A percentile compares a stretch with the other conserved stretches of the same genome.
Evolutionary conservation across 2,113 vertebrate genomes (phyloP).

Genomic region (Hyla sarda): DNA sequence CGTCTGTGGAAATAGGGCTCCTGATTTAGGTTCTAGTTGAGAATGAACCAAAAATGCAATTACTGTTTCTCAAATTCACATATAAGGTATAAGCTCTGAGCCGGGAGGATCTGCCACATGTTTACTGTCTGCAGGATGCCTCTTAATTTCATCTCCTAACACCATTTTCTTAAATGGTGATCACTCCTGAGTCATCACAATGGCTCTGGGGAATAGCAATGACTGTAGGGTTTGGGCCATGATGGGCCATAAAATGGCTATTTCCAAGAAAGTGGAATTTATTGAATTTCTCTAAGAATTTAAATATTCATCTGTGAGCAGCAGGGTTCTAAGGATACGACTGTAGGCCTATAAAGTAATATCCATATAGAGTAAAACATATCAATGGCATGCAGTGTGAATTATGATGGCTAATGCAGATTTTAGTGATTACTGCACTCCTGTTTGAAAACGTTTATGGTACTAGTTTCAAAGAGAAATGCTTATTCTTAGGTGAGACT

Average conservation of each 20-base stretch:
- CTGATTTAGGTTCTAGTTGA: slow-evolving; percentile 65
- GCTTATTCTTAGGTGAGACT: not conserved
- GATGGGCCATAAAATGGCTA: slow-evolving; percentile 67
- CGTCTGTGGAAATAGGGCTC: slow-evolving; percentile 60
- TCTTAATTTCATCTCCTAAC: slow-evolving; percentile 69
- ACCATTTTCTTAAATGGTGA: slow-evolving; percentile 66
- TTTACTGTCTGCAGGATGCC: slow-evolving; percentile 63
- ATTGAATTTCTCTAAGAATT: slow-evolving; percentile 54
- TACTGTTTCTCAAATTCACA: slow-evolving; percentile 67
- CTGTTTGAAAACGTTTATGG: not conserved
- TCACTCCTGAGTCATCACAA: slow-evolving; percentile 63
- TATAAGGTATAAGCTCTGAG: slow-evolving; percentile 65
- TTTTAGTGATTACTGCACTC: not conserved
- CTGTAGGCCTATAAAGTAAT: not conserved
- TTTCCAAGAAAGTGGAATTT: slow-evolving; percentile 60
- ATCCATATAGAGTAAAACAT: not conserved
- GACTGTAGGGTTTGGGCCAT: slow-evolving; percentile 59
- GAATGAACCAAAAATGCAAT: slow-evolving; percentile 67
- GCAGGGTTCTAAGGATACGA: not conserved
- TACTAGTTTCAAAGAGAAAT: not conserved
- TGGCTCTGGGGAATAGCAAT: slow-evolving; percentile 61
- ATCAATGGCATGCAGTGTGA: not conserved
- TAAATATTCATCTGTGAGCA: slow-evolving; percentile 5
- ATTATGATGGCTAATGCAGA: not conserved
- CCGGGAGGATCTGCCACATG: slow-evolving; percentile 64